Conservation (phyloP, 2,797 vertebrate genomes). For the Enteromius viviparus region DNA sequence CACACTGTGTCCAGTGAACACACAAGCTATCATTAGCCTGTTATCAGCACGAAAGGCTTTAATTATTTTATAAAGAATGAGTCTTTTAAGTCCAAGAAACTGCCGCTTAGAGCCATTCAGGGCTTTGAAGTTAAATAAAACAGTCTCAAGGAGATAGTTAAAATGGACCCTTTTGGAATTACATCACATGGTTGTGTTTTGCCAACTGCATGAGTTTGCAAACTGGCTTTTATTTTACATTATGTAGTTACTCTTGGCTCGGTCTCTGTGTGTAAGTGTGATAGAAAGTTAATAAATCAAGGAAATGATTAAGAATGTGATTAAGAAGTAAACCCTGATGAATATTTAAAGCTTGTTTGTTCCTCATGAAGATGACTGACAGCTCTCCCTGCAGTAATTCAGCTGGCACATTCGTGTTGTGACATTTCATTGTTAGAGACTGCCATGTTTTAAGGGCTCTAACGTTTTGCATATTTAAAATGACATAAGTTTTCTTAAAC, state of each 20-base stretch:
- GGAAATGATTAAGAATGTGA: slow-evolving; percentile 38
- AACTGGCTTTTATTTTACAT: slow-evolving; percentile 23
- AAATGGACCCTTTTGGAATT: slow-evolving; percentile 30
- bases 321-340: slow-evolving; percentile 42
- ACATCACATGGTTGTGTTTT: slow-evolving; percentile 6
- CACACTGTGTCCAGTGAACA: slow-evolving; percentile 49
- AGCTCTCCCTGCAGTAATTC: slow-evolving; percentile 41
- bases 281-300: slow-evolving; percentile 46
- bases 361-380: slow-evolving; percentile 30
- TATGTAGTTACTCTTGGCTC: slow-evolving; percentile 33
- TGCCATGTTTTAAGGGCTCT: slow-evolving; percentile 36
- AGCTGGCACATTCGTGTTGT: slow-evolving; percentile 29
- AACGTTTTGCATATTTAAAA: slow-evolving; percentile 23
- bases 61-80: slow-evolving; percentile 57
- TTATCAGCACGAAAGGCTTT: slow-evolving; percentile 47
- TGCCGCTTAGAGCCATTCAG: slow-evolving; percentile 28
- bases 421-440: slow-evolving; percentile 42
- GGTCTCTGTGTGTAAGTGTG: slow-evolving; percentile 19
- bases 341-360: slow-evolving; percentile 53
- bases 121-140: slow-evolving; percentile 37
- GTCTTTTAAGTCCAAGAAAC: slow-evolving; percentile 33
- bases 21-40: slow-evolving; percentile 46
- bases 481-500: not conserved
- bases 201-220: not conserved
- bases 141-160: slow-evolving; percentile 33